Conservation (phyloP, 1,140 invertebrate genomes). For the Drosophila orena region DNA sequence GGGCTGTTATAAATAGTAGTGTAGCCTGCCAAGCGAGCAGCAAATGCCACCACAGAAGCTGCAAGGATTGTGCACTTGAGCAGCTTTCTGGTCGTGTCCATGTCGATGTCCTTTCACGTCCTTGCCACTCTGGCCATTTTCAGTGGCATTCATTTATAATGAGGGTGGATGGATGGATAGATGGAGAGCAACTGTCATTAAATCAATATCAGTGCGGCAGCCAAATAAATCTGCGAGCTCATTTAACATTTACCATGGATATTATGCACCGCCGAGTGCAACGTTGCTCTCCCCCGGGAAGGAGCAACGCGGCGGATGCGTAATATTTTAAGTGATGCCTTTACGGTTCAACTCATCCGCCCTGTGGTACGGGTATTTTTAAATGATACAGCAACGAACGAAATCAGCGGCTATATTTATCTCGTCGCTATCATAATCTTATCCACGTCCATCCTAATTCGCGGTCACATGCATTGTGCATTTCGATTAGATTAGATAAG, state of each 20-base stretch:
- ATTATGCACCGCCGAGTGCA: conserved; percentile 30
- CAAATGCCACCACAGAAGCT: conserved; percentile 1
- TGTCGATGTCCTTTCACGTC: conserved; percentile 30
- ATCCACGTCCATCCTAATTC: conserved; percentile 14
- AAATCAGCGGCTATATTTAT: conserved; percentile 56
- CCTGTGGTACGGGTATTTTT: conserved; percentile 9
- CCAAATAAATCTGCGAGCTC: conserved; percentile 49
- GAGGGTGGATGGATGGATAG: conserved; percentile 24
- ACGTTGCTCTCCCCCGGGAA: conserved; percentile 6
- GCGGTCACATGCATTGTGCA: conserved; percentile 42
- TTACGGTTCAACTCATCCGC: conserved; percentile 28
- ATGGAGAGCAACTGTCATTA: conserved; percentile 48
- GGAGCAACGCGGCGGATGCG: conserved; percentile 42
- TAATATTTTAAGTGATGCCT: conserved; percentile 41
- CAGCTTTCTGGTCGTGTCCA: conserved; percentile 16
- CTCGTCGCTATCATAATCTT: conserved; percentile 29
- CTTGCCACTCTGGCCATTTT: conserved; percentile 38
- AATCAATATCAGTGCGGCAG: conserved; percentile 54
- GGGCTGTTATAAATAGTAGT: conserved; percentile 8
- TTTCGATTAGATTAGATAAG: conserved; percentile 63
- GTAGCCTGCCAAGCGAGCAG: neutral
- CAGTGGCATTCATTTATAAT: conserved; percentile 58
- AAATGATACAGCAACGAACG: conserved; percentile 3
- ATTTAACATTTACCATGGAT: conserved; percentile 53
- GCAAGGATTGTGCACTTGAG: conserved; percentile 33